These are phyloP conservation scores for human DNA, from an alignment of 2,113 vertebrate genomes.

Conservation along the genomic window DNA sequence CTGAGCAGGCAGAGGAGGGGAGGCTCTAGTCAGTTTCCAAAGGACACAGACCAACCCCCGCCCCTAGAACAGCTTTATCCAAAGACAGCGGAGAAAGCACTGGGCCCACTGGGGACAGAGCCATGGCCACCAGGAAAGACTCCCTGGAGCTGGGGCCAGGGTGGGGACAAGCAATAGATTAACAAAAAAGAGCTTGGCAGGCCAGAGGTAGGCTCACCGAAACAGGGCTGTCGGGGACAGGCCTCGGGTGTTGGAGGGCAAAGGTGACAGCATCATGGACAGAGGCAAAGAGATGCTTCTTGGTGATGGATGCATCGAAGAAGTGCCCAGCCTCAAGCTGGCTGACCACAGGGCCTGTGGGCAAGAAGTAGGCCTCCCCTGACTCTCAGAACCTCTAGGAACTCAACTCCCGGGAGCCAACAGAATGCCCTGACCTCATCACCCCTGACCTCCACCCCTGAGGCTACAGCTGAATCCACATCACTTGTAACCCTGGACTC, in stretches of 20 bases:
- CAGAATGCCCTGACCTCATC: neutral
- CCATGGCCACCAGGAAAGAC: no score
- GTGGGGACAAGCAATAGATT: neutral
- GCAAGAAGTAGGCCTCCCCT: neutral
- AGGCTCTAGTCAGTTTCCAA: neutral
- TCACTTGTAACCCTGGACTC: neutral
- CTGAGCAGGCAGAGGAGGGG: neutral
- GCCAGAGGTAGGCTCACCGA: slow-evolving; percentile 51
- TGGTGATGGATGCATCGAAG: slow-evolving; percentile 90
- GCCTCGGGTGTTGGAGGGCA: slow-evolving; percentile 50
- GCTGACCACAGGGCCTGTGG: slow-evolving; percentile 81
- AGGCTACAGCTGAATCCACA: neutral
- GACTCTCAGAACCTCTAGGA: neutral
- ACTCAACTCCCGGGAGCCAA: neutral
- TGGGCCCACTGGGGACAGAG: neutral
- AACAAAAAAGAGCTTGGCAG: neutral
- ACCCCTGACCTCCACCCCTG: rapidly evolving
- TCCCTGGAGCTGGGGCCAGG: neutral
- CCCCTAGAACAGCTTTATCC: neutral
- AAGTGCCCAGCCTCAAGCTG: slow-evolving; percentile 91
- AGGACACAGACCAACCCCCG: neutral
- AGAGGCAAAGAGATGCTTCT: slow-evolving; percentile 89
- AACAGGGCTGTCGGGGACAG: neutral
- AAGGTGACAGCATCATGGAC: slow-evolving; percentile 89
- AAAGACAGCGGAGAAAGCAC: neutral